phyloP scores from a whole-genome alignment of 2,113 vertebrate species.

The Tenrec ecaudatus region DNA sequence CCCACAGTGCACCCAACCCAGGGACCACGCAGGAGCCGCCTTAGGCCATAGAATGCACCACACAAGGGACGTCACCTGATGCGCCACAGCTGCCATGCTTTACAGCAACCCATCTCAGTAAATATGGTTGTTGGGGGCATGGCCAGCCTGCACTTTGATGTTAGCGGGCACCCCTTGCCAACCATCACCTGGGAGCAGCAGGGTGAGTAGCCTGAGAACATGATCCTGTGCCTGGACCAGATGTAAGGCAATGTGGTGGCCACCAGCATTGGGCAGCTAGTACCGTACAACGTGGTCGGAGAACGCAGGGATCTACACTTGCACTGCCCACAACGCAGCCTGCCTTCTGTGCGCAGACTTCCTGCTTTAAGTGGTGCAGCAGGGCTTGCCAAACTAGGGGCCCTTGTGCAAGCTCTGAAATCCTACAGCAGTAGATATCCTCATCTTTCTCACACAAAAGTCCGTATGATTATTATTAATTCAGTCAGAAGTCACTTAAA shows the following conservation, averaged over 20 bases:
- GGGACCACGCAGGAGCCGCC: too few relatives aligned
- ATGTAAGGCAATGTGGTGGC: constrained; percentile 98
- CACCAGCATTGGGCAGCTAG: constrained; percentile 97
- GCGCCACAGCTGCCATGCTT: too few relatives aligned
- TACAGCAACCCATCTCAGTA: too few relatives aligned
- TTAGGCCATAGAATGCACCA: too few relatives aligned
- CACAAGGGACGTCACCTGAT: too few relatives aligned
- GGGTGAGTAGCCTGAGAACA: constrained; percentile 90
- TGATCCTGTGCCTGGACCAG: constrained; percentile 96
- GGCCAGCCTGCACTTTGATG: constrained; percentile 95
- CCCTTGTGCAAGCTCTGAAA: too few relatives aligned
- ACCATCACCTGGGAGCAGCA: constrained; percentile 98
- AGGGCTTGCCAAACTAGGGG: constrained; percentile 75
- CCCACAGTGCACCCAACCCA: too few relatives aligned
- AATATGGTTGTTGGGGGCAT: constrained; percentile 94
- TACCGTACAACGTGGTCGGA: constrained; percentile 95
- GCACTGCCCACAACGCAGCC: constrained; percentile 91
- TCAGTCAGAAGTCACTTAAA: too few relatives aligned
- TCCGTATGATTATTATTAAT: too few relatives aligned
- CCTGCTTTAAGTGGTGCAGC: constrained; percentile 92
- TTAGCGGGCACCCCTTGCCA: constrained; percentile 92
- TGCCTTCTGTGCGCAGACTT: constrained; percentile 94
- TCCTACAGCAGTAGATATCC: too few relatives aligned
- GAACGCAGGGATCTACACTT: constrained; percentile 96
- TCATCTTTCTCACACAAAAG: too few relatives aligned